Conservation (phyloP, 2,888 invertebrate species). For the Drosophila cyrtoloma region DNA sequence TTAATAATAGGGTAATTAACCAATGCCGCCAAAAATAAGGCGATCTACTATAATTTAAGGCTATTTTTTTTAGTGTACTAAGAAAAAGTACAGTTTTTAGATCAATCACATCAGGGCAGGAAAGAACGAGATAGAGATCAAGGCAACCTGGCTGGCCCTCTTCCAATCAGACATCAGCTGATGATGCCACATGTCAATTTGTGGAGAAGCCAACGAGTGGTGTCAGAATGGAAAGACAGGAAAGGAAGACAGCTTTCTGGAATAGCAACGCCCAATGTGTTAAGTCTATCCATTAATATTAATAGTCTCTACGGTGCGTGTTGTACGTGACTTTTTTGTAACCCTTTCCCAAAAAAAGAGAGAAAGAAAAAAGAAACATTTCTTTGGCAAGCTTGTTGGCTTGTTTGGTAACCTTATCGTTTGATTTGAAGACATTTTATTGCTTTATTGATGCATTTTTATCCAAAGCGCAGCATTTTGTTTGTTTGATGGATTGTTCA, state of each 20-base stretch:
- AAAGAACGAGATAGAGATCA: slow-evolving; percentile 47
- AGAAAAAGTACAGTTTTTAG: background rate
- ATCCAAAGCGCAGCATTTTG: slow-evolving; percentile 70
- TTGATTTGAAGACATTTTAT: slow-evolving; percentile 82
- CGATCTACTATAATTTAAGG: background rate
- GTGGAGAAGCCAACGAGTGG: slow-evolving; percentile 47
- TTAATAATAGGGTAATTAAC: too few relatives aligned
- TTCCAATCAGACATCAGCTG: slow-evolving; percentile 25
- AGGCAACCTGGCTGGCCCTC: slow-evolving; percentile 40
- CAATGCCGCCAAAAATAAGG: too few relatives aligned
- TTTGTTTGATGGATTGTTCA: slow-evolving; percentile 78
- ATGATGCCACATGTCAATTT: slow-evolving; percentile 76
- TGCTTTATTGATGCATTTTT: slow-evolving; percentile 80
- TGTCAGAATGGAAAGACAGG: slow-evolving; percentile 31
- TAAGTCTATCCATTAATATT: slow-evolving; percentile 83
- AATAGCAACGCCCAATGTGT: slow-evolving; percentile 79
- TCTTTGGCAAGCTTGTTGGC: slow-evolving; percentile 65
- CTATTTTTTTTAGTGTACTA: background rate
- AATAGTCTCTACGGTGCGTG: slow-evolving; percentile 76
- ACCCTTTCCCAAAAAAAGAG: slow-evolving; percentile 63
- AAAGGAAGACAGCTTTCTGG: slow-evolving; percentile 51
- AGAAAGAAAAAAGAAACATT: slow-evolving; percentile 7
- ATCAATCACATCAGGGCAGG: slow-evolving; percentile 45
- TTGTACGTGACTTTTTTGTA: slow-evolving; percentile 79
- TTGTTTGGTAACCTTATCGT: slow-evolving; percentile 61